Percentiles rank a stretch among this genome's conserved stretches.
Conservation (phyloP, 2,113 vertebrate genomes). For the zebrafish (Danio rerio) region DNA sequence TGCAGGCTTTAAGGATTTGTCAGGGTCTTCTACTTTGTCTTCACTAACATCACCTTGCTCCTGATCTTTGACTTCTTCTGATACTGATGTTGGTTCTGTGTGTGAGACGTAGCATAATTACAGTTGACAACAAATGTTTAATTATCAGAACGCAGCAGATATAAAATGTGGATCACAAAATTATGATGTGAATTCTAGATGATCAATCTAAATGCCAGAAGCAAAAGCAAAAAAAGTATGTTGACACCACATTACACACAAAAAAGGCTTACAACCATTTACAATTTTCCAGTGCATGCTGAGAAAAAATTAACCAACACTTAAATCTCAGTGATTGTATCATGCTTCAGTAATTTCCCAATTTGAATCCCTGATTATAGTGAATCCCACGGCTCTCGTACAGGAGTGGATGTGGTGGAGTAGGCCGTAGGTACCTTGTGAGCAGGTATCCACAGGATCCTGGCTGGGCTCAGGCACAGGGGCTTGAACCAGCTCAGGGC, state of each 20-base stretch:
- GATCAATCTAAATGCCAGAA: background rate
- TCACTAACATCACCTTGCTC: slow-evolving; percentile 64
- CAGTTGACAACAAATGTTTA: background rate
- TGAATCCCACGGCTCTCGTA: slow-evolving; percentile 42
- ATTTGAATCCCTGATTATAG: slow-evolving; percentile 2
- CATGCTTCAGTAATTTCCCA: background rate
- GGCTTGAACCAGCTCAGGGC: slow-evolving; percentile 73
- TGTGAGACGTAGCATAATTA: slow-evolving; percentile 19
- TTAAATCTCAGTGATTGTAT: slow-evolving; percentile 6
- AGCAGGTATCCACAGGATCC: slow-evolving; percentile 80
- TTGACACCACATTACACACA: background rate
- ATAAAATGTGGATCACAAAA: background rate
- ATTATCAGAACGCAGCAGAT: background rate
- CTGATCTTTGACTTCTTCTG: slow-evolving; percentile 75
- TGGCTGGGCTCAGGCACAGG: slow-evolving; percentile 79
- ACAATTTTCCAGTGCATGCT: background rate
- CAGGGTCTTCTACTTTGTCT: slow-evolving; percentile 73
- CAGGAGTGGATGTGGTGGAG: slow-evolving; percentile 36
- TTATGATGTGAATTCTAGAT: background rate
- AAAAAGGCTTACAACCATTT: background rate
- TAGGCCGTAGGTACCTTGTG: slow-evolving; percentile 78
- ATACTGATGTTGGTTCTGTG: slow-evolving; percentile 64
- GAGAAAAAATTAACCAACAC: background rate
- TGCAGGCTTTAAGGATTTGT: slow-evolving; percentile 79
- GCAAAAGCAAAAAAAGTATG: background rate